Conservation (phyloP, 2,797 vertebrate genomes). For the Botia kubotai region DNA sequence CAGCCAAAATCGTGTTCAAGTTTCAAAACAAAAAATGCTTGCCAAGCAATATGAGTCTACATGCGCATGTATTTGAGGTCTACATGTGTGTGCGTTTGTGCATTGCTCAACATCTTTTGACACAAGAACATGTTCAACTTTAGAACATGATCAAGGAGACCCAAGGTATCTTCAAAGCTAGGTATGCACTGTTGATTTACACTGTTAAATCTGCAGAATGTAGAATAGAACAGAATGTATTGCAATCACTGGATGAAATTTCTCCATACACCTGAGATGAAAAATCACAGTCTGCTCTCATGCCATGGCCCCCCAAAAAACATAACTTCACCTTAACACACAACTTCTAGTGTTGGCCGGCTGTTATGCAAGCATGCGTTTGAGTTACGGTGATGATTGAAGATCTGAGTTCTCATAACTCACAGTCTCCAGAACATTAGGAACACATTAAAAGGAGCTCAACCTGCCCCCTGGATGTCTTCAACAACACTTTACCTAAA, state of each 20-base stretch:
- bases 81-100: conserved; percentile 31
- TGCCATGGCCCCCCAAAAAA: conserved; percentile 26
- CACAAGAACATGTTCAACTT: conserved; percentile 25
- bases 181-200: background rate
- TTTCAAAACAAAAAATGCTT: conserved; percentile 64
- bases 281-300: conserved; percentile 25
- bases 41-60: conserved; percentile 54
- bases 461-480: conserved; percentile 31
- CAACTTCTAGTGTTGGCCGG: conserved; percentile 19
- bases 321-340: conserved; percentile 31
- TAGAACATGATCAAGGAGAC: conserved; percentile 29
- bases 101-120: conserved; percentile 50
- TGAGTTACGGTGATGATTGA: conserved; percentile 49
- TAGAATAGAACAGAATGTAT: background rate
- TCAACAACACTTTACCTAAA: conserved; percentile 54
- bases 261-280: conserved; percentile 10
- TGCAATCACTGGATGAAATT: background rate
- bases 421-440: conserved; percentile 56
- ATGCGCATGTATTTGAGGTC: conserved; percentile 30
- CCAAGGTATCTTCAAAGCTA: background rate
- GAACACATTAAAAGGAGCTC: conserved; percentile 56
- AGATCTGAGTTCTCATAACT: conserved; percentile 50
- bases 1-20: conserved; percentile 58
- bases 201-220: background rate
- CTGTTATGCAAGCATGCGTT: conserved; percentile 52